These are phyloP conservation scores for Trichogramma pretiosum DNA, from an alignment of 1,140 invertebrate genomes.

Conservation along the genomic window DNA sequence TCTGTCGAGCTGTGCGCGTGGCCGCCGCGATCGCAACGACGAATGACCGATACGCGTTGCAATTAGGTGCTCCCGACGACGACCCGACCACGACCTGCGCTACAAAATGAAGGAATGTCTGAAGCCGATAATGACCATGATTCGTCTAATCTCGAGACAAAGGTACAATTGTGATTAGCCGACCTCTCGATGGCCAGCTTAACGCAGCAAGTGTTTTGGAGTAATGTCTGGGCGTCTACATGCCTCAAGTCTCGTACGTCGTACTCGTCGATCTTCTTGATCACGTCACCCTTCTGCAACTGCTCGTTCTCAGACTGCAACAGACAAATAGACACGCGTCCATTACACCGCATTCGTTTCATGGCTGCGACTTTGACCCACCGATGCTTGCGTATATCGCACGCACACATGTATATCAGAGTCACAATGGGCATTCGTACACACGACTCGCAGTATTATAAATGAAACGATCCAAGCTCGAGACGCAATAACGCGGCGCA, in stretches of 20 bases:
- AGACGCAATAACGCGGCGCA: too few relatives aligned
- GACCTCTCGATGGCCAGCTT: conserved; percentile 53
- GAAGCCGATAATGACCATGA: too few relatives aligned
- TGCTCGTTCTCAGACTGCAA: conserved; percentile 70
- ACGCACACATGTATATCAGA: too few relatives aligned
- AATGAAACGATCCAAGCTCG: too few relatives aligned
- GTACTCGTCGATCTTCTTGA: conserved; percentile 80
- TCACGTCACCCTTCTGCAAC: conserved; percentile 78
- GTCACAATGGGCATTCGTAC: too few relatives aligned
- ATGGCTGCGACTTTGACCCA: background rate
- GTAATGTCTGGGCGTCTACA: conserved; percentile 81
- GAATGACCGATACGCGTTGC: conserved; percentile 35
- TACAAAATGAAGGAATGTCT: conserved; percentile 8
- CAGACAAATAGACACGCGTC: conserved; percentile 20
- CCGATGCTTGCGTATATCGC: background rate
- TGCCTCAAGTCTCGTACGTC: conserved; percentile 78
- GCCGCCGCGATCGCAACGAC: conserved; percentile 28
- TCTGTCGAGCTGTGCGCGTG: too few relatives aligned
- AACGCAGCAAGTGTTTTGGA: conserved; percentile 66
- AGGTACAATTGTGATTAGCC: too few relatives aligned
- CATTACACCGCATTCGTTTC: background rate
- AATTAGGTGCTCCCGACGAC: conserved; percentile 28
- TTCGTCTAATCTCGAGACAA: too few relatives aligned
- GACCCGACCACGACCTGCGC: background rate
- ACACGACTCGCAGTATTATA: too few relatives aligned